phyloP scores from a whole-genome alignment of 2,797 vertebrate genomes.

The Thamnophis elegans region DNA sequence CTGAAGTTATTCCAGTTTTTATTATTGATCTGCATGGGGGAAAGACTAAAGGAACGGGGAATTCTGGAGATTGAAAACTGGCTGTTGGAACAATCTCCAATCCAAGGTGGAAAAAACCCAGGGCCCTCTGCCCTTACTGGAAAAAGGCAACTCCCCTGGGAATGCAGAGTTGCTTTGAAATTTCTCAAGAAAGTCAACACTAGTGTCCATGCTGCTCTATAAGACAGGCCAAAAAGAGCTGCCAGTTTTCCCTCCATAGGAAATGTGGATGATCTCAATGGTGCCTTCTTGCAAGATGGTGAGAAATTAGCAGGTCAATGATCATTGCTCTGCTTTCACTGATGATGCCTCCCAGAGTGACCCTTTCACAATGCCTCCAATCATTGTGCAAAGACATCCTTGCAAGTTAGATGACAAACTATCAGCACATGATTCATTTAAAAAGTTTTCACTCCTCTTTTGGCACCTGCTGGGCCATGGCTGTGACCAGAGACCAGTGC shows the following conservation, averaged over 20 bases:
- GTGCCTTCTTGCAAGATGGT: neutral
- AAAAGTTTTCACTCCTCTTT: neutral
- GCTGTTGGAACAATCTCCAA: neutral
- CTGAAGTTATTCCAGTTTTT: slow-evolving; percentile 18
- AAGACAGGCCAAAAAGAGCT: neutral
- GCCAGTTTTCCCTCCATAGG: neutral
- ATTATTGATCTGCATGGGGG: neutral
- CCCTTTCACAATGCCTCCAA: neutral
- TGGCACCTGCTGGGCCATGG: neutral
- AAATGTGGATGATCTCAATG: neutral
- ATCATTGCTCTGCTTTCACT: neutral
- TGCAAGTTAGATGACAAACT: neutral
- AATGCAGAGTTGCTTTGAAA: neutral
- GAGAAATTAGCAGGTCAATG: neutral
- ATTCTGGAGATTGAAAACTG: neutral
- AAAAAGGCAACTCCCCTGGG: neutral
- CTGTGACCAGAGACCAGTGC: neutral
- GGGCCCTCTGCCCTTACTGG: neutral
- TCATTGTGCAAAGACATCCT: neutral
- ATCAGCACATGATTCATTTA: neutral
- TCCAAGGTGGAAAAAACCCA: neutral
- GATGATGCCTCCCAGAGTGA: neutral
- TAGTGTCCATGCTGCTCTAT: neutral
- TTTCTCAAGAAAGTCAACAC: neutral
- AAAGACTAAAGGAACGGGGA: neutral